Base-by-base conservation (phyloP, 2,113 vertebrate species). In the Ictalurus punctatus region DNA sequence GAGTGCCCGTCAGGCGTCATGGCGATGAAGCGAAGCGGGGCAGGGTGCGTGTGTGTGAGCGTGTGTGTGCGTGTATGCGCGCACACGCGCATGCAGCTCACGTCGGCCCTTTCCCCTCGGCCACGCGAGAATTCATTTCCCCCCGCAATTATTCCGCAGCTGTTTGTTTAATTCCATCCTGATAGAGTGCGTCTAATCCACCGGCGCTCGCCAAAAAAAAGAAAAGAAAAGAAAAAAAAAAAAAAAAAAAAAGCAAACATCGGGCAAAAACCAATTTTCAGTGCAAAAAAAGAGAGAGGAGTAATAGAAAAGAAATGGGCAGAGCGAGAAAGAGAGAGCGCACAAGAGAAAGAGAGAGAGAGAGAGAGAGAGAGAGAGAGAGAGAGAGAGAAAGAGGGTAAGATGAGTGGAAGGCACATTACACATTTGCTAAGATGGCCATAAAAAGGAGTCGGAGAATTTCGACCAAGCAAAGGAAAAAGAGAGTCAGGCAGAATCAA, bases 121-220 rank as follows among this genome's bases (percentile, higher is more conserved):
- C 89, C 81, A 92, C 92, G 87, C 92, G 91, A 94, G 94, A 95
- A 95, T 93, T 95, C 92, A 95, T 95, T 95, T 95, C 94, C 92
- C 92, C 94, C 83, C 92, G 94, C 95, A 95, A 96, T 95, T 95
- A 95, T 95, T 95, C 93, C 94, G 91, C 95, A 95, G 94, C 94
- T 95, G 94, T 95, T 96, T 96, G 94, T 94, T 95, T 95, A 95
- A 95, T 96, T 95, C 93, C 92, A 91, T 94, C 92, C 93, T 93
- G 95, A 95, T 95, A 94, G 94, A 94, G 93, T 93, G 95, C 88
- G 91, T 92, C 94, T 95, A 95, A 95, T 95, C 95, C 92, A 92
- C 93, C 92, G 91, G 91, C 94, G 94, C 93, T 93, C 89, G 89
- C 83, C 80, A 91, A 91, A 84, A 89, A 54, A 6, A 44, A 44